These are phyloP conservation scores for Bursaphelenchus okinawaensis DNA, from an alignment of 2,888 invertebrate species.

Conservation along the genomic window DNA sequence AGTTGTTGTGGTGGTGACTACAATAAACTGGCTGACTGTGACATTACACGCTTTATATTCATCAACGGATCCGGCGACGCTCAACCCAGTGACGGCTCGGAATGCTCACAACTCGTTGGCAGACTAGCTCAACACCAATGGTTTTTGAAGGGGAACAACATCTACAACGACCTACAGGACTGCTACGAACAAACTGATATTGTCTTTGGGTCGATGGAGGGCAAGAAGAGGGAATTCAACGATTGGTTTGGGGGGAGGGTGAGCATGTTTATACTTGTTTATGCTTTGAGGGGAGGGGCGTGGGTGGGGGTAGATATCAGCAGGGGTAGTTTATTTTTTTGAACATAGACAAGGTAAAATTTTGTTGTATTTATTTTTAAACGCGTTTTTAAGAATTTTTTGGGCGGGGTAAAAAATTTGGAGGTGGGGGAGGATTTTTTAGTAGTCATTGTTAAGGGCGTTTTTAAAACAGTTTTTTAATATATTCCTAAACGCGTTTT, in stretches of 20 bases:
- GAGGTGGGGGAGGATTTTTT: too few species aligned
- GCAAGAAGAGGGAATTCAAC: neutral
- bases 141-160: constrained; percentile 26
- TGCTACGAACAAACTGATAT: constrained; percentile 38
- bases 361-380: too few species aligned
- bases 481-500: too few species aligned
- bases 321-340: too few species aligned
- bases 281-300: too few species aligned
- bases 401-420: too few species aligned
- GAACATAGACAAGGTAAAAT: too few species aligned
- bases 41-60: constrained; percentile 29
- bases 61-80: constrained; percentile 45
- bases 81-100: constrained; percentile 16
- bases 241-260: neutral
- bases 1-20: constrained; percentile 21
- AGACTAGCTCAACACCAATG: neutral
- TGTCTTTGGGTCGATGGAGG: constrained; percentile 16
- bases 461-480: too few species aligned
- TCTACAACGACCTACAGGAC: constrained; percentile 47
- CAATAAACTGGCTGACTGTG: constrained; percentile 23
- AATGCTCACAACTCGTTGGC: neutral
- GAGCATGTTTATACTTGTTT: too few species aligned
- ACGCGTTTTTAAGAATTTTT: too few species aligned
- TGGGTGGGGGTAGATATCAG: too few species aligned
- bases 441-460: too few species aligned